Conservation (phyloP, 2,888 invertebrate genomes). For the Rutpela maculata region DNA sequence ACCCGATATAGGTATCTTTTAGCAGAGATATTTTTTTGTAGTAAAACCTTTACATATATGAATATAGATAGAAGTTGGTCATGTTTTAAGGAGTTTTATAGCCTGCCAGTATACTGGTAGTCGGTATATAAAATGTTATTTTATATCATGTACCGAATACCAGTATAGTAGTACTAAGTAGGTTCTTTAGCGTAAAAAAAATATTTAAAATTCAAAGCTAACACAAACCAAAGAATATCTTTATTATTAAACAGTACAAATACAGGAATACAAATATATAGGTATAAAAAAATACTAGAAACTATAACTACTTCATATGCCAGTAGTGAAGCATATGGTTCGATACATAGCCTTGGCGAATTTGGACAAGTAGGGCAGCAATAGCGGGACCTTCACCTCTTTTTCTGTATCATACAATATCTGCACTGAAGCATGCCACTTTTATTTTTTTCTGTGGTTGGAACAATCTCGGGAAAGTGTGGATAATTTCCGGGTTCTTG, state of each 20-base stretch:
- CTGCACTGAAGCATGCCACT: constrained; percentile 23
- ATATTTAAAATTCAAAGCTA: neutral
- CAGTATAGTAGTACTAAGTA: neutral
- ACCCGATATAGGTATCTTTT: no score
- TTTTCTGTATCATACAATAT: constrained; percentile 1
- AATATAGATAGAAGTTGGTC: no score
- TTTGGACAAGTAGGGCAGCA: constrained; percentile 14
- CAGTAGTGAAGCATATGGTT: neutral
- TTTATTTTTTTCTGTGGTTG: constrained; percentile 22
- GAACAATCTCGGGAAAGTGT: constrained; percentile 9
- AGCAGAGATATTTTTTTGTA: no score
- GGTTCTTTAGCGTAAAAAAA: neutral
- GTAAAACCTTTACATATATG: no score
- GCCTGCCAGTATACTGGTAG: constrained; percentile 24
- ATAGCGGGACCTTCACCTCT: constrained; percentile 12
- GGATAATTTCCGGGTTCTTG: neutral
- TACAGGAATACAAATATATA: no score
- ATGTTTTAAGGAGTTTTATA: neutral
- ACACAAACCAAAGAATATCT: no score
- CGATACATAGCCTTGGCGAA: neutral
- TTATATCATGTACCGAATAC: constrained; percentile 12
- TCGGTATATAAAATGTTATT: constrained; percentile 7
- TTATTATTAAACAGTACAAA: no score
- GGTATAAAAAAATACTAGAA: neutral
- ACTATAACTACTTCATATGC: neutral